Base-by-base conservation (phyloP, 1,140 invertebrate genomes). In the Globodera rostochiensis region DNA sequence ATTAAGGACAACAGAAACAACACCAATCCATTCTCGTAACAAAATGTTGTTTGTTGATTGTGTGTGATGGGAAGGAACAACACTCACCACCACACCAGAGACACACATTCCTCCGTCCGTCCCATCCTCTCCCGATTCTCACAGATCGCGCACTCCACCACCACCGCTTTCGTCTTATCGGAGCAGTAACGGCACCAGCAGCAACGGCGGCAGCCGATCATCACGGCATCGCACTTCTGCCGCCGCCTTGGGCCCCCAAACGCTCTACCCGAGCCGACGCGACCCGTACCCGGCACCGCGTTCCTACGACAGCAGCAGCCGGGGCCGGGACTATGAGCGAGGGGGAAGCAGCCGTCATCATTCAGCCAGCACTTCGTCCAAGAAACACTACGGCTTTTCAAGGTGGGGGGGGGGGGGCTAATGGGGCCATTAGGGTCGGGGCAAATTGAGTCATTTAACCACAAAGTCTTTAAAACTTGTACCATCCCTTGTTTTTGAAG, bases 191-290 rank as follows among this genome's bases (percentile, higher is more conserved):
- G 75, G 46, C 25, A 57, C 64, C 3, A 76, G 53, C 46, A 66
- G 69, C 60, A 66, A 66, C 60, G 21, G 60, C 36, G 36, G 36
- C 57, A 64, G 57, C 57, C 57, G 57, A 15, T 25, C 57, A n/a
- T 60, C 25, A n/a, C 45, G 49, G 11, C 73, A 9, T 74, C 73
- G 49, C 9, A 9, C 57, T 74, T 2, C 36, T 36, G 4, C 46
- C 50, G 50, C 66, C 46, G 66, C 50, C 15, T 49, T 78, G 77
- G 77, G 77, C n/a, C 64, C 77, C 4, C 77, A 78, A n/a, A 78
- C 77, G 0, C 70, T 78, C 15, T 78, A 78, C 50, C 77, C 77
- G 11, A 45, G 9, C n/a, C 53, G 77, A 25, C 64, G 77, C 46
- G 70, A 69, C 70, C 77, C 77, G 66, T 78, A 78, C 25, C 77